Base-by-base conservation (phyloP, 2,797 vertebrate genomes). In the Diplodus sargus region DNA sequence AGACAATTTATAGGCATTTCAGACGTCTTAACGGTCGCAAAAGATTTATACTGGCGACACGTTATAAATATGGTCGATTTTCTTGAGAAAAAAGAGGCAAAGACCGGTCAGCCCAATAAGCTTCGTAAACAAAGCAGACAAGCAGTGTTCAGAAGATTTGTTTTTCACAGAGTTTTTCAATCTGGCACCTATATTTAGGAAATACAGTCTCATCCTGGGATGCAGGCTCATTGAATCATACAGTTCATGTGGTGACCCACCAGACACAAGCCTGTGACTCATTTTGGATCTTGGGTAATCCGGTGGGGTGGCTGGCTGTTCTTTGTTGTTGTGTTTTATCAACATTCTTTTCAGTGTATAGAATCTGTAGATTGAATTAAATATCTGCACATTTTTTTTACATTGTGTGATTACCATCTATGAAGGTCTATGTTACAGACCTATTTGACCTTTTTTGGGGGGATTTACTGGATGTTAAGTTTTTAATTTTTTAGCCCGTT, bases 1-100 rank as follows among this genome's bases (percentile, higher is more conserved):
- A 86, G 85, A 39, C 85, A 87, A 85, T 84, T 85, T 82, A 85
- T 57, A 74, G 78, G 61, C 70, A 64, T 78, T 65, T 87, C 66
- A 85, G 85, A 90, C 81, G 80, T 89, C 73, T 79, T 85, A 80
- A 77, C 30, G 69, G 78, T 84, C 76, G 78, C 30, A 63, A 61
- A 48, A 67, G 65, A 84, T 80, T 75, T 78, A 83, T 82, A 82
- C 79, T 57, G 75, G 65, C 64, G 73, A 85, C 84, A 87, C 59
- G 4, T 48, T 45, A 34, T 52, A 78, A 79, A 82, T 63, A 70
- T 70, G 74, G 34, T 59, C 23, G 0, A 61, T 85, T 78, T 81
- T 56, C 69, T 23, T 77, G 59, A 62, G n/a, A 18, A 30, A 43
- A 64, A 74, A 63, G 74, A 65, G 22, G 53, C 22, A 48, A 56